Conservation (phyloP, 1,140 invertebrate genomes). For the Drosophila takahashii region DNA sequence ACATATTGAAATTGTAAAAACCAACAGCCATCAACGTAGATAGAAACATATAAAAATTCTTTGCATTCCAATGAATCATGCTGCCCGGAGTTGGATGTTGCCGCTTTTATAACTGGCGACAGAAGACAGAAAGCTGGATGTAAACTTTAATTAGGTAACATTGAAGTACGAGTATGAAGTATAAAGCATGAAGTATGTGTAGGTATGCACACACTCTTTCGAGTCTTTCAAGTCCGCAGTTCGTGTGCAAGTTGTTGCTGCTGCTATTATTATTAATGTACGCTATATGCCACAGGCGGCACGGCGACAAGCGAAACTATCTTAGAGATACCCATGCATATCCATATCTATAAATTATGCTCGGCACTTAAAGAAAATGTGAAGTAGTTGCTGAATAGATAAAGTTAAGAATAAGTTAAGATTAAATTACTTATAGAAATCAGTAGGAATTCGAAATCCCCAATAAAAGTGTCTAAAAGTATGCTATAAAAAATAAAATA, state of each 20-base stretch:
- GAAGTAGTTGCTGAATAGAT: too few species aligned
- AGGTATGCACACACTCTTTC: conserved; percentile 62
- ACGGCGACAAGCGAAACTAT: conserved; percentile 61
- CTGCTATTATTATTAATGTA: conserved; percentile 65
- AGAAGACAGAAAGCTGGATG: conserved; percentile 63
- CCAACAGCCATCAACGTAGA: conserved; percentile 64
- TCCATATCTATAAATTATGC: conserved; percentile 41
- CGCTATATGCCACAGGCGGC: conserved; percentile 32
- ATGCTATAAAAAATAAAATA: too few species aligned
- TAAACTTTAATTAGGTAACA: conserved; percentile 83
- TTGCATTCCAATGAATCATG: conserved; percentile 83
- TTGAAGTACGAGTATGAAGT: conserved; percentile 62
- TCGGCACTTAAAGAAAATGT: conserved; percentile 49
- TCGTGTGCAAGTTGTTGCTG: conserved; percentile 40
- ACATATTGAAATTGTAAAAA: conserved; percentile 78
- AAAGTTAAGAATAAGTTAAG: too few species aligned
- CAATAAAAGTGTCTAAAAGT: too few species aligned
- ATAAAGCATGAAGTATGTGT: conserved; percentile 78
- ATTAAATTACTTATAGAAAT: too few species aligned
- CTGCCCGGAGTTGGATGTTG: conserved; percentile 20
- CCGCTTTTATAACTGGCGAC: conserved; percentile 48
- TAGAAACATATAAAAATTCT: conserved; percentile 83
- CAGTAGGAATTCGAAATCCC: too few species aligned
- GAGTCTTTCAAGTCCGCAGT: conserved; percentile 3
- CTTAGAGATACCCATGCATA: conserved; percentile 63